Evolutionary conservation across 2,797 vertebrate genomes (phyloP), one percentile per base, ranked within the genome.

Genomic region (Limosa lapponica): DNA sequence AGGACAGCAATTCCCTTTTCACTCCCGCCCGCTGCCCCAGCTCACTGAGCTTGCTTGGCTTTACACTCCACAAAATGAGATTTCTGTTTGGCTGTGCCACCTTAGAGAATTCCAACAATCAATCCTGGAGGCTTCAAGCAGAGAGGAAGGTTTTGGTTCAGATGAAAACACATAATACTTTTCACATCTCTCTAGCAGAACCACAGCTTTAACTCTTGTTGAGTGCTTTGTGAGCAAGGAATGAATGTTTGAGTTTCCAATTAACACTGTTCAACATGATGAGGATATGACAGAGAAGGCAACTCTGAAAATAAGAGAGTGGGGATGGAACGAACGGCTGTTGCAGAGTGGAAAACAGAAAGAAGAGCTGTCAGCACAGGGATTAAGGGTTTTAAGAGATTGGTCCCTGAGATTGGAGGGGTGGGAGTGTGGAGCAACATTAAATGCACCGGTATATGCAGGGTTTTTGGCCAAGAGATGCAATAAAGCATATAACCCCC

Each of bases 41-140:
- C 67, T 90, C 48, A 74, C 36, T 55, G 69, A 48, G 43, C 75
- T 74, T 59, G 28, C 46, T 88, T 86, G 70, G 43, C 84, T 88
- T 90, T 69, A 91, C 2, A 3, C 28, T 66, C 80, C 43, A 55
- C 62, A 94, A 88, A 87, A 75, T 59, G 37, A 80, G 46, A 73
- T 90, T 93, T 94, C 94, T 84, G 48, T 95, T 86, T 80, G 89
- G 61, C 82, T 84, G 54, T 55, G 83, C 11, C 36, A 88, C 44
- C 64, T 59, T n/a, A 36, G 34, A 64, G 71, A 90, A 92, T 67
- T 57, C 67, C 59, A 94, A 28, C 55, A 66, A 92, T 78, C 77
- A 67, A 43, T 71, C 48, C 64, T 19, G 19, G 23, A 90, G 30
- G 55, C 55, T 73, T 82, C 64, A 52, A 54, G 64, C 74, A 89